Base-by-base conservation (phyloP, 2,888 invertebrate genomes). In the Rutpela maculata region DNA sequence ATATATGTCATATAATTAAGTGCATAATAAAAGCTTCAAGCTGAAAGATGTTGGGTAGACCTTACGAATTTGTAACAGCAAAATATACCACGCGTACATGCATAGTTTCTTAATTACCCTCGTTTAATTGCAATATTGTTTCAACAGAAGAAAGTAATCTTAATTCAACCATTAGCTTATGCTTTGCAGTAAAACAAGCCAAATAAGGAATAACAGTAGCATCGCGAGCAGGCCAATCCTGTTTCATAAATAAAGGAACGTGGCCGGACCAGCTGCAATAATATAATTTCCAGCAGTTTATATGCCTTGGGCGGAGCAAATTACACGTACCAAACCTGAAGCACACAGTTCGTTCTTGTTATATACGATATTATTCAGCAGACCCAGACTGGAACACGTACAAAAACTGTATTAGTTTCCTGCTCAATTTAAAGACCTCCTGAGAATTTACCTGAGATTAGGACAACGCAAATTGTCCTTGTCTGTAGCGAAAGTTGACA, bases 251-350 rank as follows among this genome's bases (percentile, higher is more conserved):
- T 69, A 43, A n/a, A 19, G 38, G 59, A 35, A 75, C 77, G 75
- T 78, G 80, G 74, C 79, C 69, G 60, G 74, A 78, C 80, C 81
- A 79, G 82, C 83, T 81, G 82, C 81, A 83, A 84, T 83, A 84
- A 84, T 81, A 84, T 79, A 83, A 83, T 84, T 84, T 76, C 74
- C 69, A 80, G 69, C 76, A 79, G 83, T 83, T 83, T 82, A 81
- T 82, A 78, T 76, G 82, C 82, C 78, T 74, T 75, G 74, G 79
- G 84, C 77, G 77, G 80, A 74, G 74, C 80, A 80, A 84, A 84
- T 82, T 84, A 82, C 81, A 81, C 77, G 80, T 80, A 82, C 74
- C 79, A 76, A 80, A 79, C 82, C 80, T 81, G 82, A 62, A 80
- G 82, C 80, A 65, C 69, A 76, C 68, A 71, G 56, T 63, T 68